phyloP scores from a whole-genome alignment of 2,888 invertebrate genomes.

The Mylabris sibirica region DNA sequence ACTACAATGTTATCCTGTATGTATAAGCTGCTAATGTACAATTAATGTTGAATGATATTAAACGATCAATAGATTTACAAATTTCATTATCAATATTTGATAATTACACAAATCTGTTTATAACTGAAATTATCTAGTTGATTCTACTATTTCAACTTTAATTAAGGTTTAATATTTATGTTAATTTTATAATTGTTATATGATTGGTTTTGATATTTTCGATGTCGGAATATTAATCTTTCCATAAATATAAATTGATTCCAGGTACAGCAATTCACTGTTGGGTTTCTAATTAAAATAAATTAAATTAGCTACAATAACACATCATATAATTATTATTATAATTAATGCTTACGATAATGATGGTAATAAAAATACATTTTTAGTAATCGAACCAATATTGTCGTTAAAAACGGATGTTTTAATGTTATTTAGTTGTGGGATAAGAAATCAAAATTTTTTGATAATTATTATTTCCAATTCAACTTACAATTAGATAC shows the following conservation, averaged over 20 bases:
- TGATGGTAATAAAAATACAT: constrained; percentile 27
- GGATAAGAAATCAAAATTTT: too few relatives aligned
- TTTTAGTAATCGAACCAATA: constrained; percentile 53
- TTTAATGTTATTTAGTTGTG: constrained; percentile 73
- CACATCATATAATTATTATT: neutral
- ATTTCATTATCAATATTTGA: neutral
- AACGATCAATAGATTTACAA: neutral
- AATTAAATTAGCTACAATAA: constrained; percentile 1
- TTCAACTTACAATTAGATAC: too few relatives aligned
- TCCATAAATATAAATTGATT: constrained; percentile 7
- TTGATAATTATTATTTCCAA: too few relatives aligned
- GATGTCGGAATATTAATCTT: neutral
- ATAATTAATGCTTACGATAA: constrained; percentile 20
- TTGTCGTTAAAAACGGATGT: constrained; percentile 69
- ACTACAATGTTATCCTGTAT: too few relatives aligned
- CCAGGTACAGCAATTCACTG: neutral
- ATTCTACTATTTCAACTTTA: neutral
- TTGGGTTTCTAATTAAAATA: constrained; percentile 23
- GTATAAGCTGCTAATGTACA: too few relatives aligned
- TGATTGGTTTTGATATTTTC: constrained; percentile 1
- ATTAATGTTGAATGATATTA: neutral
- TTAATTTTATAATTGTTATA: neutral
- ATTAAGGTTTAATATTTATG: constrained; percentile 3
- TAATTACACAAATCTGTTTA: neutral
- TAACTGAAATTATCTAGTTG: neutral